phyloP scores from a whole-genome alignment of 2,113 vertebrate species.

The Odocoileus hemionus region DNA sequence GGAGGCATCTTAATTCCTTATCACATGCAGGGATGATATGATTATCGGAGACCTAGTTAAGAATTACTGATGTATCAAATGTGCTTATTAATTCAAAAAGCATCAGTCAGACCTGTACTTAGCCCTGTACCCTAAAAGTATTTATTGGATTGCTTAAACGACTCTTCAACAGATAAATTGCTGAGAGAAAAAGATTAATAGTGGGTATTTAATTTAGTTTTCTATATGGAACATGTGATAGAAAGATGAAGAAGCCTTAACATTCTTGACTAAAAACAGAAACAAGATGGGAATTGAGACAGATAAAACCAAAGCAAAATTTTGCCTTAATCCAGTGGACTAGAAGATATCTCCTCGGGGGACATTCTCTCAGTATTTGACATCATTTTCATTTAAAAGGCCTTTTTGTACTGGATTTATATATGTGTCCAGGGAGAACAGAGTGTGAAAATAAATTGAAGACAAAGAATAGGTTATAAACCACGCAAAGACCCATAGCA shows the following conservation, averaged over 20 bases:
- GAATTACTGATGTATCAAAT: background rate
- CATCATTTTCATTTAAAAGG: conserved; percentile 39
- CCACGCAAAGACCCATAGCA: conserved; percentile 2
- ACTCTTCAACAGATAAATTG: background rate
- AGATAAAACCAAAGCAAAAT: conserved; percentile 5
- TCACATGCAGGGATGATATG: background rate
- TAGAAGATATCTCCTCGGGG: background rate
- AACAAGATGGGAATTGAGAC: background rate
- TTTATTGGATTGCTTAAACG: background rate
- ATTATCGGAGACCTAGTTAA: background rate
- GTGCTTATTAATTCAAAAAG: background rate
- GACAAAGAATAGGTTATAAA: conserved; percentile 24
- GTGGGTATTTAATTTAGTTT: background rate
- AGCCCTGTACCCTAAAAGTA: background rate
- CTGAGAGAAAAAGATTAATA: background rate
- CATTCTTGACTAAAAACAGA: background rate
- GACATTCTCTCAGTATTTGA: background rate
- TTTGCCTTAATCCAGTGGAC: background rate
- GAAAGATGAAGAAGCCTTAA: background rate
- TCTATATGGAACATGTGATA: background rate
- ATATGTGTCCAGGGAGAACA: background rate
- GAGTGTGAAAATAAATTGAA: conserved; percentile 24
- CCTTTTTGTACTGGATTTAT: conserved; percentile 36
- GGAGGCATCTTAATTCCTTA: background rate
- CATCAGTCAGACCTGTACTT: background rate